phyloP scores from a whole-genome alignment of 2,113 vertebrate genomes.

The Rhineura floridana region DNA sequence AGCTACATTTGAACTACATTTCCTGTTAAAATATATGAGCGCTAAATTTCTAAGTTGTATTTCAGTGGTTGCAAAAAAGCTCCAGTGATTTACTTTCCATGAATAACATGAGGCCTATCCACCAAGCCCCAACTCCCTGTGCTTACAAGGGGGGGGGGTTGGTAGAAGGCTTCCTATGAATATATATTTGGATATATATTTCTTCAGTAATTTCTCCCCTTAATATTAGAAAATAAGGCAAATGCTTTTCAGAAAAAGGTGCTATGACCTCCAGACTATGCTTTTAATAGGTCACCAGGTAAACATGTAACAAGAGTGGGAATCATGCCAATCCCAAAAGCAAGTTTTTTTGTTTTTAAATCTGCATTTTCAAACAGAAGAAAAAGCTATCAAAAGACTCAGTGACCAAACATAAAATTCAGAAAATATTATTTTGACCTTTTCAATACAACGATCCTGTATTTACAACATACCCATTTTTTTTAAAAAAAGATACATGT shows the following conservation, averaged over 20 bases:
- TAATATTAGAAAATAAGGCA: slow-evolving; percentile 80
- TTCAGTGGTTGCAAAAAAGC: slow-evolving; percentile 41
- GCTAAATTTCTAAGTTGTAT: slow-evolving; percentile 50
- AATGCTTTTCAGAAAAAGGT: slow-evolving; percentile 75
- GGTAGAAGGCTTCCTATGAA: slow-evolving; percentile 44
- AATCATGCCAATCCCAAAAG: slow-evolving; percentile 71
- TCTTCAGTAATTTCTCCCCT: slow-evolving; percentile 13
- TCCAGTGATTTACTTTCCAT: slow-evolving; percentile 63
- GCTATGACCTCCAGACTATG: slow-evolving; percentile 37
- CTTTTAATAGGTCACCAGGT: slow-evolving; percentile 59
- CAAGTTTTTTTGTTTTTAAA: slow-evolving; percentile 54
- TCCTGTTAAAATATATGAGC: slow-evolving; percentile 58
- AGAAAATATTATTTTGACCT: slow-evolving; percentile 73
- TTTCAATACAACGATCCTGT: slow-evolving; percentile 72
- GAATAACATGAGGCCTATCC: slow-evolving; percentile 39
- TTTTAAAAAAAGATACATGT: slow-evolving; percentile 56
- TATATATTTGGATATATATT: slow-evolving; percentile 75
- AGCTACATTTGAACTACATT: slow-evolving; percentile 59
- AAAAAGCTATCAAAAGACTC: slow-evolving; percentile 76
- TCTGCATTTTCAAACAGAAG: slow-evolving; percentile 69
- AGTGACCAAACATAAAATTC: slow-evolving; percentile 68
- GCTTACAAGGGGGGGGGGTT: neutral
- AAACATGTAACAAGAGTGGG: slow-evolving; percentile 66
- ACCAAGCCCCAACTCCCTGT: neutral
- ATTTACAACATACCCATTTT: slow-evolving; percentile 77